Conservation (phyloP, 1,140 invertebrate genomes). For the Vanessa atalanta region DNA sequence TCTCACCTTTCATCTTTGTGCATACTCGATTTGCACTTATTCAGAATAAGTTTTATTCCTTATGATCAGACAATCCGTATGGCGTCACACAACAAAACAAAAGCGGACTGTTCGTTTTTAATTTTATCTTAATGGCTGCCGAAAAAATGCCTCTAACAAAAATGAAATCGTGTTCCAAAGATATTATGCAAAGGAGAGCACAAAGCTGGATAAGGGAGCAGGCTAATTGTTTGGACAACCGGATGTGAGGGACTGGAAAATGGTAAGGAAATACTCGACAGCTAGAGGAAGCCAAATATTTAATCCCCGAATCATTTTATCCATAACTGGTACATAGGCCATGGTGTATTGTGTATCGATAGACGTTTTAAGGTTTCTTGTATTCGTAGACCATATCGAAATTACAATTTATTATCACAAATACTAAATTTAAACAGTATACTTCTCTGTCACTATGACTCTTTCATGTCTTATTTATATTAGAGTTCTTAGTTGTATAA, state of each 20-base stretch:
- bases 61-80: no score
- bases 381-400: not conserved
- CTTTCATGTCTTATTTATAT: no score
- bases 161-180: constrained; percentile 51
- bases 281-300: constrained; percentile 42
- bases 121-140: constrained; percentile 43
- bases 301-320: constrained; percentile 31
- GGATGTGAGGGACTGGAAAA: constrained; percentile 56
- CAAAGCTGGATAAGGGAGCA: constrained; percentile 36
- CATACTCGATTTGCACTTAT: not conserved
- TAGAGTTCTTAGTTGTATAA: no score
- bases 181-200: constrained; percentile 51
- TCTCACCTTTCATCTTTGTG: constrained; percentile 10
- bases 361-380: constrained; percentile 1
- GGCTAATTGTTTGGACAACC: constrained; percentile 63
- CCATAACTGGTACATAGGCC: constrained; percentile 23
- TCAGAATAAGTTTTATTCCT: not conserved
- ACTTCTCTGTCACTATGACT: no score
- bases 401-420: not conserved
- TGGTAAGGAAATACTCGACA: constrained; percentile 56
- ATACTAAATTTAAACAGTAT: not conserved
- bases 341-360: constrained; percentile 11
- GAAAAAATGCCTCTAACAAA: constrained; percentile 52
- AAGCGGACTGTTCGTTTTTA: constrained; percentile 41
- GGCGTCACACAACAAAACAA: constrained; percentile 43